Evolutionary conservation across 1,140 invertebrate species (phyloP), one percentile per base, ranked within the genome.

Genomic region (Lerema accius): DNA sequence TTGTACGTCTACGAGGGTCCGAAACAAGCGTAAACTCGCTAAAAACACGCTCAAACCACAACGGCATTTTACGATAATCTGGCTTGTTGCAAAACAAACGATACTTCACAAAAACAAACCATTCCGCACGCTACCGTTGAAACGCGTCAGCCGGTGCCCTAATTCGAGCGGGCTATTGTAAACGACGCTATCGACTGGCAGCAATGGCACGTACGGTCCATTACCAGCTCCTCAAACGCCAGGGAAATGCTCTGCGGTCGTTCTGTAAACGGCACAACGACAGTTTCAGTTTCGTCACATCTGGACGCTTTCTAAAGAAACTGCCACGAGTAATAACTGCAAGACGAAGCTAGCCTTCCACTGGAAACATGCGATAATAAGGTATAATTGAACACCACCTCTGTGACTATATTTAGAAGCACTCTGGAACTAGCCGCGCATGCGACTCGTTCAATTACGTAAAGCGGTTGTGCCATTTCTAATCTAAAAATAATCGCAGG

Each of bases 401-500:
- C 81, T 78, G 84, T 77, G 80, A 64, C 86, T 90, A 90, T 90
- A 88, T 90, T 90, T 90, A 90, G 88, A 82, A 71, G 80, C 84
- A 69, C 80, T 87, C 84, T 85, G 84, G 84, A 90, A 85, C 86
- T 80, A 67, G 81, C 82, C 73, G 76, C 74, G 84, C 81, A 80
- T 84, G 84, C 82, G 83, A 83, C 87, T 80, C 71, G 84, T 82
- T 82, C 81, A 90, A 90, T 89, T 90, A 90, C 88, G 85, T 90
- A 90, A 89, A 89, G 86, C 88, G 80, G 86, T 88, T 90, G 85
- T 84, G 86, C 86, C 86, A 90, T 90, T 90, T 89, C 88, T 90
- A 90, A 90, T 90, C 88, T 89, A 90, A 90, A 90, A 90, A 90
- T 90, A 90, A 90, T 90, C 86, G 85, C 77, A 86, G 88, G 84